phyloP scores from a whole-genome alignment of 2,113 vertebrate genomes.

The Panurus biarmicus region DNA sequence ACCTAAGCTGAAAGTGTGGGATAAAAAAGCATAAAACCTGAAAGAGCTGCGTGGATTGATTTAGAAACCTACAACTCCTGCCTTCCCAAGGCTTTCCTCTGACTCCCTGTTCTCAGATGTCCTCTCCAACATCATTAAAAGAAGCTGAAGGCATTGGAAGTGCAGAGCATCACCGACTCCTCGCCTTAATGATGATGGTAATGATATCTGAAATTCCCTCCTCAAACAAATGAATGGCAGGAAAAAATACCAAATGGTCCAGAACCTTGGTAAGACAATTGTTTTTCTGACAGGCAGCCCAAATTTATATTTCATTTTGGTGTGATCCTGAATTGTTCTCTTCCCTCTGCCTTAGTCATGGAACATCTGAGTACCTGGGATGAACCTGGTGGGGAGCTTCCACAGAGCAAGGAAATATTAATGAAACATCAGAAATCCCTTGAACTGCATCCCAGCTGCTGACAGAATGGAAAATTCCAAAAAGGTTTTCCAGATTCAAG shows the following conservation, averaged over 20 bases:
- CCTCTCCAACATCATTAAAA: neutral
- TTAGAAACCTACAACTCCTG: neutral
- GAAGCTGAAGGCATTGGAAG: neutral
- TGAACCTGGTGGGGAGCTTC: neutral
- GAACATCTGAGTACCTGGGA: neutral
- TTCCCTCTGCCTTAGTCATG: neutral
- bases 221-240: neutral
- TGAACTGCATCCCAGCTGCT: rapidly evolving
- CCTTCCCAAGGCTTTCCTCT: neutral
- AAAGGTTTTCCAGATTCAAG: neutral
- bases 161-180: neutral
- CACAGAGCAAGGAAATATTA: neutral
- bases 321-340: neutral
- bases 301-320: neutral
- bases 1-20: neutral
- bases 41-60: neutral
- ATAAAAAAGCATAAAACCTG: neutral
- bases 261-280: neutral
- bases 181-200: constrained; percentile 2
- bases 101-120: neutral
- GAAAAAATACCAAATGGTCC: neutral
- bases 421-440: neutral
- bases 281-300: neutral
- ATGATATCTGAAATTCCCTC: neutral
- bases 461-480: neutral